Base-by-base conservation (phyloP, 2,888 invertebrate species). In the Brenthis daphne region DNA sequence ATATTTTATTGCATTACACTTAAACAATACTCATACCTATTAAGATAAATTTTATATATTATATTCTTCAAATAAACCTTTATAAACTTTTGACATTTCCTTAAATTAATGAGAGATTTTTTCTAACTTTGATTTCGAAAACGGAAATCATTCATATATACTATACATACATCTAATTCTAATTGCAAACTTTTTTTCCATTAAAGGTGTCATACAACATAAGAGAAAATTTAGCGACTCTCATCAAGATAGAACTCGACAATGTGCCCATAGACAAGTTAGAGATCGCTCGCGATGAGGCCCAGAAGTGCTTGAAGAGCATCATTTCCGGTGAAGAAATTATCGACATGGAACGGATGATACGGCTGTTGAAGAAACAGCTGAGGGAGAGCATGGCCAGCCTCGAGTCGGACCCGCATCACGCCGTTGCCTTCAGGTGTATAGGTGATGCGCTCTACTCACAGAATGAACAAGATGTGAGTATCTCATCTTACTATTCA, bases 361-460 rank as follows among this genome's bases (percentile, higher is more conserved):
- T 88, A 20, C 95, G 95, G 56, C 94, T 98, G 11, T 93, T 98
- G 54, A 94, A 95, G 76, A 94, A 96, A 69, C 95, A 95, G 77
- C 94, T 95, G 70, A 85, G 96, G 13, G 96, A 96, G 80, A 93
- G 94, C 70, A 88, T 96, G 51, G 95, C 95, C 69, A 94, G 94
- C 81, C 92, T 98, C 60, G 98, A 97, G 85, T 95, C 94, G 14
- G 94, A 94, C 74, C 97, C 98, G 0, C 96, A 97, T 80, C 95
- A 96, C 74, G 94, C 95, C 0, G 90, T 98, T 63, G 96, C 97
- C 0, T 95, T 95, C 81, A 94, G 95, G 77, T 93, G 96, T 65
- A 97, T 98, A 74, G 96, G 96, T 0, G 97, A 98, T 82, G 95
- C 96, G 80, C 88, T 98, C 43, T 98, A 97, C 85, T 97, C 97